Base-by-base conservation (phyloP, 37 sponge, comb jelly and placozoan species). In the Mnemiopsis leidyi region DNA sequence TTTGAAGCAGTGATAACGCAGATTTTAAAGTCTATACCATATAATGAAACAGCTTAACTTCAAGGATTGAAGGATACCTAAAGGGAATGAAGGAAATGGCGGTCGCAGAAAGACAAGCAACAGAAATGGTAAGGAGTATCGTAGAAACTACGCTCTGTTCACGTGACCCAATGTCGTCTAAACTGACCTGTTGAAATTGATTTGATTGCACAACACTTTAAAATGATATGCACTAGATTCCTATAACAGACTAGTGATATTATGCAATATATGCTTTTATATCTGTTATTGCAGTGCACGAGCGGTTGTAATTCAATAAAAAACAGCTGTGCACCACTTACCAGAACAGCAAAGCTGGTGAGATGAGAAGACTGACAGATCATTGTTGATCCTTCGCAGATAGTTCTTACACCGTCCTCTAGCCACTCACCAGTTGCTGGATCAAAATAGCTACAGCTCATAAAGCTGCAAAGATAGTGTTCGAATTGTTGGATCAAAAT, bases 291-390 rank as follows among this genome's bases (percentile, higher is more conserved):
- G n/a, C n/a, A n/a, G n/a, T n/a, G n/a, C n/a, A n/a, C n/a, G n/a
- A n/a, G n/a, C n/a, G n/a, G n/a, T n/a, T n/a, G n/a, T n/a, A n/a
- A n/a, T n/a, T n/a, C n/a, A n/a, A n/a, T n/a, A n/a, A n/a, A n/a
- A n/a, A n/a, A n/a, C n/a, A n/a, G n/a, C n/a, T n/a, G n/a, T n/a
- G n/a, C n/a, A n/a, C n/a, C 1, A 38, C 90, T 85, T 23, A 85
- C 90, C 90, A 85, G 61, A 2, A 85, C 90, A 13, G 90, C 90
- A 39, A 85, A 85, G 48, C 90, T 85, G 24, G 90, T 85, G 18
- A 85, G 90, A 39, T 85, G 90, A 29, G 90, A 24, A 61, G 38
- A 85, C 48, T 85, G 90, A 40, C 90, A 85, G 1, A 85, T 26
- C 61, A 38, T 23, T 18, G 13, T 40, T 32, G 3, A 16, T 18